These are phyloP conservation scores for Protosalanx chinensis DNA, from an alignment of 2,797 vertebrate genomes.

Conservation along the genomic window DNA sequence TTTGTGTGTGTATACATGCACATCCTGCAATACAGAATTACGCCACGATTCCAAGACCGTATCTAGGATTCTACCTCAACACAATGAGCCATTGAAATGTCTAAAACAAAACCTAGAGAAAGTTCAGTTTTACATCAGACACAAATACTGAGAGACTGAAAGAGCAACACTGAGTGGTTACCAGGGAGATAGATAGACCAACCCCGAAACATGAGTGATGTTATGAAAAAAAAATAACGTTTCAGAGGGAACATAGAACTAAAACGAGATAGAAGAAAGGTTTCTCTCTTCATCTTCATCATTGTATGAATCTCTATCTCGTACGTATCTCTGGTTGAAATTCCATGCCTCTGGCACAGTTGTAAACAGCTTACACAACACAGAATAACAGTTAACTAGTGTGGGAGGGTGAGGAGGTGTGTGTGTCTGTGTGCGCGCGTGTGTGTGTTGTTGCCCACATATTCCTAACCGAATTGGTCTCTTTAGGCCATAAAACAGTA, in stretches of 20 bases:
- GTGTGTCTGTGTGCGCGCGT: not conserved
- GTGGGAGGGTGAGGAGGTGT: not conserved
- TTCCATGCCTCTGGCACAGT: too few relatives aligned
- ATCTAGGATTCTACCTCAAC: not conserved
- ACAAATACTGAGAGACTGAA: not conserved
- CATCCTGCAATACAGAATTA: not conserved
- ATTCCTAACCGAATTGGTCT: not conserved
- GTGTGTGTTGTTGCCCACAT: not conserved
- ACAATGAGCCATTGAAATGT: slow-evolving; percentile 2
- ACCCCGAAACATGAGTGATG: not conserved
- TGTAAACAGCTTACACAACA: too few relatives aligned
- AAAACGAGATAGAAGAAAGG: not conserved
- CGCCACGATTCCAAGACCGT: too few relatives aligned
- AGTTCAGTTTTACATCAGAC: not conserved
- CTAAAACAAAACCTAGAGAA: not conserved
- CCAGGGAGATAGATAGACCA: not conserved
- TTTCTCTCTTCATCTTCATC: not conserved
- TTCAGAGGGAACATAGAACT: not conserved
- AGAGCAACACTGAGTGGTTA: not conserved
- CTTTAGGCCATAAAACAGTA: not conserved
- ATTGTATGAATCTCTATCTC: too few relatives aligned
- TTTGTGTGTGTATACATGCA: not conserved
- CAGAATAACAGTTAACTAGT: too few relatives aligned
- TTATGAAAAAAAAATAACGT: not conserved
- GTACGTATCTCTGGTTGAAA: too few relatives aligned